These are phyloP conservation scores for Eufriesea mexicana DNA, from an alignment of 1,140 invertebrate genomes.

Conservation along the genomic window DNA sequence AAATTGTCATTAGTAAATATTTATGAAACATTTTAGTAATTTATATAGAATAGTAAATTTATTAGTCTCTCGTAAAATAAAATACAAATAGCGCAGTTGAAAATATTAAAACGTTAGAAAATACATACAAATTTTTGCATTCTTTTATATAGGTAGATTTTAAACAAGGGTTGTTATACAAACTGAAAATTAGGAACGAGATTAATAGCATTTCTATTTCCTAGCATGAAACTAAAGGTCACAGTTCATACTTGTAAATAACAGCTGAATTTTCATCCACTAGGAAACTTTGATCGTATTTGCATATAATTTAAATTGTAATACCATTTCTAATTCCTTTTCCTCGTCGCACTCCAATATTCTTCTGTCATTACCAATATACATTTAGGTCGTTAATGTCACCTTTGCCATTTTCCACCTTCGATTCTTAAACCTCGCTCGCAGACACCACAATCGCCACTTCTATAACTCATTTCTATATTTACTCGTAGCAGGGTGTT, in stretches of 20 bases:
- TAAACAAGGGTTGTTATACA: background rate
- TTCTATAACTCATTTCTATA: background rate
- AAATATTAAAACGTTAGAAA: no score
- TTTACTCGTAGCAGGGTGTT: background rate
- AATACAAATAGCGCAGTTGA: background rate
- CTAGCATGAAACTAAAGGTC: background rate
- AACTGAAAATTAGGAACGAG: background rate
- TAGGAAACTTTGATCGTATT: no score
- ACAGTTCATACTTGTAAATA: background rate
- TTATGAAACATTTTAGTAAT: background rate
- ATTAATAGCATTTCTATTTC: background rate
- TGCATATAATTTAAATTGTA: no score
- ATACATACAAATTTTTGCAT: no score
- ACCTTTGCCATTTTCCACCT: background rate
- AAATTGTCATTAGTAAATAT: no score
- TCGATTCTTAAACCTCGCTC: background rate
- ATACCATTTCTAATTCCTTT: no score
- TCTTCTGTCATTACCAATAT: background rate
- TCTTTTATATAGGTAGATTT: background rate
- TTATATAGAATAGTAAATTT: background rate
- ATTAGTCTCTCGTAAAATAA: background rate
- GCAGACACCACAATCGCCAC: no score
- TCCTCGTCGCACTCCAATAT: background rate
- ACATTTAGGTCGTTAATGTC: background rate
- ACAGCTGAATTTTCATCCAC: background rate